Percentiles rank a stretch among this genome's conserved stretches.
Evolutionary conservation across 2,888 invertebrate species (phyloP).

Genomic region (Coenonympha arcania): DNA sequence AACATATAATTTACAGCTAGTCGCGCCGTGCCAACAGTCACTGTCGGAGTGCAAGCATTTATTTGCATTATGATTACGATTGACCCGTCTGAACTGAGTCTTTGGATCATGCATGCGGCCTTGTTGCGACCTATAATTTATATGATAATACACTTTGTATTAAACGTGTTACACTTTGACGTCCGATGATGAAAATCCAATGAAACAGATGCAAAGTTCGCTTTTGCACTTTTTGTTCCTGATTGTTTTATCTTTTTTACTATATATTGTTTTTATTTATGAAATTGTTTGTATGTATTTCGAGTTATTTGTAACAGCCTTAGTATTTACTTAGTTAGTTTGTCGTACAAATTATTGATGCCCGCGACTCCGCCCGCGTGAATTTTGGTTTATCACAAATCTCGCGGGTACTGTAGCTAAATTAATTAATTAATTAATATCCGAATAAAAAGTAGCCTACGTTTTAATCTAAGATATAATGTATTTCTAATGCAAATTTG

Average conservation of each 20-base stretch:
- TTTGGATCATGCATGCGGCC: constrained; percentile 21
- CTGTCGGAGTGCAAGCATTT: constrained; percentile 16
- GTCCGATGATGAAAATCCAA: too few relatives aligned
- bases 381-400: too few relatives aligned
- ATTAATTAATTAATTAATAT: too few relatives aligned
- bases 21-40: constrained; percentile 14
- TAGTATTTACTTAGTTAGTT: too few relatives aligned
- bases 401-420: too few relatives aligned
- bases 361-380: too few relatives aligned
- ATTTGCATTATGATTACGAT: constrained; percentile 24
- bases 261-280: not conserved
- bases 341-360: too few relatives aligned
- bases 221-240: not conserved
- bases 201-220: not conserved
- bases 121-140: constrained; percentile 15
- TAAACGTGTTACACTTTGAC: not conserved
- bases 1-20: not conserved
- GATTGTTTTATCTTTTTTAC: not conserved
- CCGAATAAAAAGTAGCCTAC: too few relatives aligned
- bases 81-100: constrained; percentile 24
- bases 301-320: too few relatives aligned
- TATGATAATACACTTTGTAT: constrained; percentile 21
- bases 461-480: too few relatives aligned
- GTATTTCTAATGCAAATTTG: too few relatives aligned
- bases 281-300: too few relatives aligned